Base-by-base conservation (phyloP, 1,140 invertebrate species). In the Lysiphlebus fabarum region DNA sequence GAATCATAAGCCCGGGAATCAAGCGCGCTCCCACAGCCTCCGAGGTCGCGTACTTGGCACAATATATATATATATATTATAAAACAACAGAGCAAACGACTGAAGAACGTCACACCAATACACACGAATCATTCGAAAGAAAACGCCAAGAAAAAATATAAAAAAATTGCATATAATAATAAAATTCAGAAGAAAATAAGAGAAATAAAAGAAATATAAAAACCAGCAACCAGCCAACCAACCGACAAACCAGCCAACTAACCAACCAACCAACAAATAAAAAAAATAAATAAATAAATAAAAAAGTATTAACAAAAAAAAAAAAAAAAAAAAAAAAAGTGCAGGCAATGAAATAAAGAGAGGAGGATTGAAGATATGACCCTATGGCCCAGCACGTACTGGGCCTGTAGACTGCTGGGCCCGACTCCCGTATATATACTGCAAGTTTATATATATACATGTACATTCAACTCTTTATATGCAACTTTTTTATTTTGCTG, bases 341-440 rank as follows among this genome's bases (percentile, higher is more conserved):
- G 59, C 49, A 26, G 34, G 34, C 45, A 44, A 26, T 50, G 58
- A 40, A 58, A 61, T 59, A 56, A 40, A 43, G 43, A 62, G 58
- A 58, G 44, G 54, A 53, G 62, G 54, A 55, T 59, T 50, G 67
- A 63, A n/a, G 10, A 66, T 63, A 65, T 77, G 76, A 78, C 76
- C 76, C 70, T 66, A 63, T 76, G 75, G 74, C 71, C 75, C 61
- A 74, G 74, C 76, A 78, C 76, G 76, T 77, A 76, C 71, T 62
- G 61, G 70, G 73, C 70, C 71, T 67, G 73, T 75, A 62, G 59
- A 58, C 61, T 62, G 56, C 61, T 58, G 61, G 56, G 61, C 40
- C 61, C 14, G 61, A 62, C 61, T 62, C 56, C 61, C 61, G 61
- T 58, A 48, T 54, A 58, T n/a, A n/a, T n/a, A n/a, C n/a, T n/a